A percentile compares a stretch with the other conserved stretches of the same genome.
These are phyloP conservation scores for Limanda limanda DNA, from an alignment of 2,113 vertebrate genomes.

Conservation along the genomic window DNA sequence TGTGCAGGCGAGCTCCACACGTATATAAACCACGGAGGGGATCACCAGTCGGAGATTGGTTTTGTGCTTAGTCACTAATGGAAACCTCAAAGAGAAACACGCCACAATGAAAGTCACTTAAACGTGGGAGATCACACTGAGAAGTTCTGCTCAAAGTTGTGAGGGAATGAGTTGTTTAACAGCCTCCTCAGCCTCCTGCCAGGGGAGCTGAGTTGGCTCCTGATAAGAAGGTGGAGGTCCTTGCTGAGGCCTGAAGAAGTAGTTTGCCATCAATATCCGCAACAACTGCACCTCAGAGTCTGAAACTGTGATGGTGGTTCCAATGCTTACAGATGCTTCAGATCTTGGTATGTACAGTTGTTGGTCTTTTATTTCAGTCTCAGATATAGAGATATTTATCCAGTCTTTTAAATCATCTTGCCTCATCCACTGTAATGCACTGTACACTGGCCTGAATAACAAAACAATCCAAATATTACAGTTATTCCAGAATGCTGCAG, in stretches of 20 bases:
- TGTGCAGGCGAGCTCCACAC: constrained; percentile 2
- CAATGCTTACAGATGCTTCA: too few relatives aligned
- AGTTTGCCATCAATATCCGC: neutral
- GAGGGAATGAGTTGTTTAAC: neutral
- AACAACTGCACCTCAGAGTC: neutral
- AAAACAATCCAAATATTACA: too few relatives aligned
- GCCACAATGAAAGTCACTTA: constrained; percentile 16
- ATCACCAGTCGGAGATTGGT: constrained; percentile 42
- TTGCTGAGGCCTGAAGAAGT: neutral
- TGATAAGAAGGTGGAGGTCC: neutral
- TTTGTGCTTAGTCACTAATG: constrained; percentile 36
- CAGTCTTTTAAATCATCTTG: too few relatives aligned
- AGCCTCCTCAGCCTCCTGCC: neutral
- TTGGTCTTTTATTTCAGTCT: too few relatives aligned
- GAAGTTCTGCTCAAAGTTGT: too few relatives aligned
- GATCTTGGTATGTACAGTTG: too few relatives aligned
- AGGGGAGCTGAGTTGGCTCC: neutral
- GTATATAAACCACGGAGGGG: neutral
- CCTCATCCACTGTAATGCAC: too few relatives aligned
- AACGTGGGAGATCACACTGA: neutral
- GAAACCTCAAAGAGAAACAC: constrained; percentile 26
- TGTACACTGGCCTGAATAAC: too few relatives aligned
- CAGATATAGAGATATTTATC: too few relatives aligned
- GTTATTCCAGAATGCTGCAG: too few relatives aligned
- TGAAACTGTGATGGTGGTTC: neutral